phyloP scores from a whole-genome alignment of 2,888 invertebrate genomes.

The Pardosa pseudoannulata region DNA sequence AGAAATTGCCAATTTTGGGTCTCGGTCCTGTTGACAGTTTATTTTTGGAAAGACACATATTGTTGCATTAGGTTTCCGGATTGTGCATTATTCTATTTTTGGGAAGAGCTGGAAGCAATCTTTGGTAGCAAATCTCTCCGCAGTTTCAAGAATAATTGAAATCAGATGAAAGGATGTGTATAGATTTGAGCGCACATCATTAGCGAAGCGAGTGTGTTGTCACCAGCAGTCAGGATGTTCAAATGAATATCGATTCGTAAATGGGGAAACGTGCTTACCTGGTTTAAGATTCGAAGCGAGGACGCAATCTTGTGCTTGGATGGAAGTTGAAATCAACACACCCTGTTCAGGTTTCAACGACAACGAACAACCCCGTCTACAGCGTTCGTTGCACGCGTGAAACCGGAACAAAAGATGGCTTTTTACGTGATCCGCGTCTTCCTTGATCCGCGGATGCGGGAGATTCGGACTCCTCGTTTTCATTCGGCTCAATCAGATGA shows the following conservation, averaged over 20 bases:
- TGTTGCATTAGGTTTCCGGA: too few species aligned
- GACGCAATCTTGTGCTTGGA: background rate
- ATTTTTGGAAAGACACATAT: too few species aligned
- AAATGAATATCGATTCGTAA: constrained; percentile 51
- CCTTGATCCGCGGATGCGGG: background rate
- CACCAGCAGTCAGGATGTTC: constrained; percentile 16
- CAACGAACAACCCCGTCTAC: constrained; percentile 54
- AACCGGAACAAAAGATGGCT: constrained; percentile 54
- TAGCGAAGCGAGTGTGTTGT: background rate
- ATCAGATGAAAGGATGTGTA: background rate
- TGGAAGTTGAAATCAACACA: constrained; percentile 5
- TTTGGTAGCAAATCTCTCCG: background rate
- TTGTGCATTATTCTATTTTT: too few species aligned
- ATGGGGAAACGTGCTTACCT: constrained; percentile 51
- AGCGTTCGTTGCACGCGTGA: constrained; percentile 61
- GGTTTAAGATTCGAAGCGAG: background rate
- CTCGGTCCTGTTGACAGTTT: too few species aligned
- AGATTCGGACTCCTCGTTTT: constrained; percentile 22
- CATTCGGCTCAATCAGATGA: constrained; percentile 19
- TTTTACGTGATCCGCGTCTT: background rate
- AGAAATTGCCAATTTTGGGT: too few species aligned
- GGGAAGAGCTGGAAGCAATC: too few species aligned
- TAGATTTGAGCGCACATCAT: background rate
- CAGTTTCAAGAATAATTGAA: background rate
- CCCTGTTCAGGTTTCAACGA: constrained; percentile 68